Conservation (phyloP, 2,113 vertebrate species). For the Phalacrocorax carbo region DNA sequence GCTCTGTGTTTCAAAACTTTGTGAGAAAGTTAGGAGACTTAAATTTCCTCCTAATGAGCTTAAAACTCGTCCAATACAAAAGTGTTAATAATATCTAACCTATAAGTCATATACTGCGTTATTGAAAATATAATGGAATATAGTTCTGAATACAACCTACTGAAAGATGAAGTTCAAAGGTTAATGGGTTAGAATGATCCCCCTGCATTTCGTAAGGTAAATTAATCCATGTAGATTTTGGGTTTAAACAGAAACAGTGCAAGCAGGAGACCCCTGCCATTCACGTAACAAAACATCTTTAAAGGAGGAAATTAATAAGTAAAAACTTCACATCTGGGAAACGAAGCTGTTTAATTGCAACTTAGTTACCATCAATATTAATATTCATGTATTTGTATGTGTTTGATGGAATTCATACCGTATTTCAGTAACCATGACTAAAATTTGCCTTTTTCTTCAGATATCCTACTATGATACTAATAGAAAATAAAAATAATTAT, state of each 20-base stretch:
- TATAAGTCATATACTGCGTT: background rate
- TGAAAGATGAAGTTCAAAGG: background rate
- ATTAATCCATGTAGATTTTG: background rate
- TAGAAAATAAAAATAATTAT: background rate
- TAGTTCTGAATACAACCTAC: background rate
- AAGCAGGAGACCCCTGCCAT: background rate
- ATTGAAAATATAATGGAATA: background rate
- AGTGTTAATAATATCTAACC: background rate
- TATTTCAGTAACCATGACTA: background rate
- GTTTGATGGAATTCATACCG: background rate
- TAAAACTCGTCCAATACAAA: background rate
- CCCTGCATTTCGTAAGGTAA: background rate
- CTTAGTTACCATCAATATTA: background rate
- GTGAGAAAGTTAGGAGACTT: background rate
- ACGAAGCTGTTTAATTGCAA: background rate
- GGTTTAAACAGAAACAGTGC: background rate
- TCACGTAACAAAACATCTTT: background rate
- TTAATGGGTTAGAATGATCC: background rate
- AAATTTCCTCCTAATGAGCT: background rate
- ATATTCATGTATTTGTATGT: background rate
- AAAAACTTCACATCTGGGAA: background rate
- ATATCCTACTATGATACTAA: background rate
- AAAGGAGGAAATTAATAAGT: background rate
- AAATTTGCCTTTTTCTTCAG: background rate
- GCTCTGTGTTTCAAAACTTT: background rate